A percentile compares a stretch with the other conserved stretches of the same genome.
These are phyloP conservation scores for Uria lomvia DNA, from an alignment of 2,113 vertebrate genomes.

Conservation along the genomic window DNA sequence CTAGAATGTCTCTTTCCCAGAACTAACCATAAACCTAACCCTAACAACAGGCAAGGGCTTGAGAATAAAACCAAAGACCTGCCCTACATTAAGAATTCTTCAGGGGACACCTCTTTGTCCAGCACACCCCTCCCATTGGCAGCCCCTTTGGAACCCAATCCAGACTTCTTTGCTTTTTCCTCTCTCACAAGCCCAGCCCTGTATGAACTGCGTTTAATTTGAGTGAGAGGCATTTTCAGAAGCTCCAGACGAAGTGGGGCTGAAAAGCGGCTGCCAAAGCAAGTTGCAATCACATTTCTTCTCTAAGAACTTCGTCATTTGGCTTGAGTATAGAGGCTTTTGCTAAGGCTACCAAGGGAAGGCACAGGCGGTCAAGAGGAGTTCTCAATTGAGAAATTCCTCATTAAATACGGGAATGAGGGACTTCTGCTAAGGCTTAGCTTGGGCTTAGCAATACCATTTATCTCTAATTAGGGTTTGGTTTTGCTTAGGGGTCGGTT, in stretches of 20 bases:
- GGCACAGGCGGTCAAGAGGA: neutral
- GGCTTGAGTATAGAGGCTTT: neutral
- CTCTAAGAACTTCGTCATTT: neutral
- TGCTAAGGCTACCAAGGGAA: neutral
- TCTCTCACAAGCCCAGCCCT: neutral
- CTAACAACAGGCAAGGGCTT: neutral
- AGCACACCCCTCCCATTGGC: neutral
- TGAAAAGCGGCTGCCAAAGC: neutral
- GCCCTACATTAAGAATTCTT: neutral
- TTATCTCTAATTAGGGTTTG: neutral
- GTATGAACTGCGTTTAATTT: neutral
- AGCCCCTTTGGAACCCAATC: neutral
- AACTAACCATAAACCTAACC: neutral
- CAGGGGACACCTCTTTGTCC: neutral
- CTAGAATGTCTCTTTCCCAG: neutral
- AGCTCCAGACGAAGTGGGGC: neutral
- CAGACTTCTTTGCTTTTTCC: neutral
- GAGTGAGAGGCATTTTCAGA: neutral
- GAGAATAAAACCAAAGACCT: neutral
- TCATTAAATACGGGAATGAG: neutral
- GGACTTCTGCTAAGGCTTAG: neutral
- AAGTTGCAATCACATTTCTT: neutral
- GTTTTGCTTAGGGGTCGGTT: neutral
- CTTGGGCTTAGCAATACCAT: neutral
- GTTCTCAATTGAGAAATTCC: neutral